Evolutionary conservation across 2,888 invertebrate species (phyloP), one percentile per base, ranked within the genome.

Genomic region (Trachelus stipa): DNA sequence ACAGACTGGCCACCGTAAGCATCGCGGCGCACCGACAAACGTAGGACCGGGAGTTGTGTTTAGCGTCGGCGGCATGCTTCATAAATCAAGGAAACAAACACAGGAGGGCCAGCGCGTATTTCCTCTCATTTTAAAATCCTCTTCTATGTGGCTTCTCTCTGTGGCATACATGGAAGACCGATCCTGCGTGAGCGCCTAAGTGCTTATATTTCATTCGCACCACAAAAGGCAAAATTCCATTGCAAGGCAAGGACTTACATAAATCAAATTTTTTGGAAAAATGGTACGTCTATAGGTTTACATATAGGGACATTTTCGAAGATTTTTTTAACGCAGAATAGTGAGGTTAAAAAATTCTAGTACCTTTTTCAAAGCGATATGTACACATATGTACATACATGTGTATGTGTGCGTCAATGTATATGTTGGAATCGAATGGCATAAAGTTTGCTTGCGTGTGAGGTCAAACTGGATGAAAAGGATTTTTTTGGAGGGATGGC

Each of bases 21-120:
- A 69, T 31, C 69, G 34, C 69, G 34, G 73, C 15, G 30, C 31
- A 34, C 31, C 15, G 23, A 75, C 68, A 71, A 73, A 77, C 68
- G 34, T 74, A 81, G 68, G 73, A 79, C 76, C 80, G 81, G 81
- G 80, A 80, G 79, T 86, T 87, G 89, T 90, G 88, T 89, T 89
- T 88, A 88, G 88, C 87, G 90, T 90, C 89, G 86, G 86, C 84
- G 87, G 87, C 89, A 90, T 87, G 90, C 87, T 90, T 90, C 90
- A 90, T 90, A 90, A 90, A 90, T 90, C 90, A 90, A 87, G 89
- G 88, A 90, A 89, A 89, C 90, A 90, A 90, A 90, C 90, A 89
- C 23, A 15, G 87, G 87, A 86, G 88, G 85, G 85, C 85, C 86
- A 86, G 84, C 85, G 83, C 84, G 87, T 85, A 84, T 86, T 56